These are phyloP conservation scores for Onychostruthus taczanowskii DNA, from an alignment of 2,113 vertebrate genomes.

Conservation along the genomic window DNA sequence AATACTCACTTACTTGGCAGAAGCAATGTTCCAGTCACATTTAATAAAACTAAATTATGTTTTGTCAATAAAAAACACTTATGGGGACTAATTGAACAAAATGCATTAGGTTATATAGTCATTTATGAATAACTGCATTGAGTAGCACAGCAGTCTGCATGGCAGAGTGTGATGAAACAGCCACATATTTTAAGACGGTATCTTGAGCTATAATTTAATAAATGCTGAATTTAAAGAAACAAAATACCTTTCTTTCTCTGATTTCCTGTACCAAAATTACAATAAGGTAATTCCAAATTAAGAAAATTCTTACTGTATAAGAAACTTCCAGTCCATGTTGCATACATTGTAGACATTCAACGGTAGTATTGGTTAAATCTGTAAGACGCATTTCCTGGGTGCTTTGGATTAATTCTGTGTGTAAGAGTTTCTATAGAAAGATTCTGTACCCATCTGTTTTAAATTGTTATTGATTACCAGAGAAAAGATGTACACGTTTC, in stretches of 20 bases:
- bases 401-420: background rate
- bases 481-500: background rate
- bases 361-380: background rate
- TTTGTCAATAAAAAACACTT: constrained; percentile 44
- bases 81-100: background rate
- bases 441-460: background rate
- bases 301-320: background rate
- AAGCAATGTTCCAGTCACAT: background rate
- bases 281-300: background rate
- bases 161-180: background rate
- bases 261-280: background rate
- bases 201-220: background rate
- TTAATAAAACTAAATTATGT: constrained; percentile 32
- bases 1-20: background rate
- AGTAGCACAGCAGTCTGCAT: background rate
- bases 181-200: background rate
- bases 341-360: background rate
- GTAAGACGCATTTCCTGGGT: background rate
- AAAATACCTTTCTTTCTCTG: background rate
- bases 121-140: background rate
- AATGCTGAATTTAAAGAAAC: background rate
- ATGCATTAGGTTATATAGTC: background rate
- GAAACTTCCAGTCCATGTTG: background rate
- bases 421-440: background rate
- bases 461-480: background rate